Conservation (phyloP, 2,113 vertebrate species). For the Bubo bubo region DNA sequence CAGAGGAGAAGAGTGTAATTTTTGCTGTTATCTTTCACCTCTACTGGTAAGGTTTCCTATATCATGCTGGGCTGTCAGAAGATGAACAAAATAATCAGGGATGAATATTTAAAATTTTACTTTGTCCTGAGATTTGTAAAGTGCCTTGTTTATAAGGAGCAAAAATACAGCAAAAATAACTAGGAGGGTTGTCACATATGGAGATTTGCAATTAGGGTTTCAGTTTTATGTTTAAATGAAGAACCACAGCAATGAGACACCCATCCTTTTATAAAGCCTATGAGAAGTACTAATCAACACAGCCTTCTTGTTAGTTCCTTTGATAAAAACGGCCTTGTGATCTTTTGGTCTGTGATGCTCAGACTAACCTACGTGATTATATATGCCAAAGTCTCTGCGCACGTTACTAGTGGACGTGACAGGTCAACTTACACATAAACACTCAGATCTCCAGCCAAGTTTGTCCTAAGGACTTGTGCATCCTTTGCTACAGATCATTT, state of each 20-base stretch:
- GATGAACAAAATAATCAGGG: neutral
- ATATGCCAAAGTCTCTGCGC: neutral
- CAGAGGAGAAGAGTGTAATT: neutral
- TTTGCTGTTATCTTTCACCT: neutral
- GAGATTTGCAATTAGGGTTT: neutral
- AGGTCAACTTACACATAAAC: neutral
- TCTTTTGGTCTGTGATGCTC: neutral
- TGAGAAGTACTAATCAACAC: neutral
- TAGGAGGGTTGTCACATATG: rapidly evolving
- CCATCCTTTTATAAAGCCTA: neutral
- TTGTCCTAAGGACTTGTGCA: neutral
- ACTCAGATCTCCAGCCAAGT: neutral
- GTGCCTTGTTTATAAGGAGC: neutral
- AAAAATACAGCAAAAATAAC: neutral
- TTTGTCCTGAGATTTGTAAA: neutral
- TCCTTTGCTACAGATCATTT: neutral
- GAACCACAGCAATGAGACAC: neutral
- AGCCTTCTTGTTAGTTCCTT: neutral
- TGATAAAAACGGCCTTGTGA: neutral
- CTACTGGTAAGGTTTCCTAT: neutral
- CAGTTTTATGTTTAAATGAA: neutral
- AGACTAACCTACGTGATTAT: neutral
- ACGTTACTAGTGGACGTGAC: rapidly evolving
- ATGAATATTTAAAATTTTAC: neutral
- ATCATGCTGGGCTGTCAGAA: neutral